phyloP scores from a whole-genome alignment of 2,888 invertebrate species.

The Nomada goodeniana region DNA sequence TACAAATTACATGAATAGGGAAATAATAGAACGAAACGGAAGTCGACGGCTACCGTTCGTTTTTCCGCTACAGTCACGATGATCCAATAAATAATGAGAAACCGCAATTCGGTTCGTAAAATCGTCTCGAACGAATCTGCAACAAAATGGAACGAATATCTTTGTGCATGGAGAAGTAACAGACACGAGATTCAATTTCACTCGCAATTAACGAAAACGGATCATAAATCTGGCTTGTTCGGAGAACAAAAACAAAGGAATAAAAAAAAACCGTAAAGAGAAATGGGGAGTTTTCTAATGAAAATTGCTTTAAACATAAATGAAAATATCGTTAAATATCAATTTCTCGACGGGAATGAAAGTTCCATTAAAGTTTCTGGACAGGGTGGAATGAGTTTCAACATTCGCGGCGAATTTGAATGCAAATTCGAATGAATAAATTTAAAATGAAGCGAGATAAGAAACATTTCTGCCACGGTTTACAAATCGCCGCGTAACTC shows the following conservation, averaged over 20 bases:
- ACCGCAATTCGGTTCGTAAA: not conserved
- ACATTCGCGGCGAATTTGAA: not conserved
- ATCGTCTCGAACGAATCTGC: not conserved
- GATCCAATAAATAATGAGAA: not conserved
- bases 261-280: no score
- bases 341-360: no score
- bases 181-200: not conserved
- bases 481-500: no score
- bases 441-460: not conserved
- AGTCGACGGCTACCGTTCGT: not conserved
- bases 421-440: not conserved
- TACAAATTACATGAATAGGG: no score
- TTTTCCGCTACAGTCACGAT: constrained; percentile 3
- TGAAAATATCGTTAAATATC: no score
- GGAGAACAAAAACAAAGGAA: no score
- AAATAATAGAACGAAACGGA: not conserved
- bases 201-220: not conserved
- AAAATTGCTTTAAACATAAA: no score
- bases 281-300: no score
- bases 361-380: no score
- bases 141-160: constrained; percentile 9
- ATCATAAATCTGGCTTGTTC: not conserved
- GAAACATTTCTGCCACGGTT: no score
- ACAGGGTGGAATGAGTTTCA: no score
- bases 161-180: not conserved